Evolutionary conservation across 2,888 invertebrate genomes (phyloP), one percentile per base, ranked within the genome.

Genomic region (Hemicrepidius hirtus): DNA sequence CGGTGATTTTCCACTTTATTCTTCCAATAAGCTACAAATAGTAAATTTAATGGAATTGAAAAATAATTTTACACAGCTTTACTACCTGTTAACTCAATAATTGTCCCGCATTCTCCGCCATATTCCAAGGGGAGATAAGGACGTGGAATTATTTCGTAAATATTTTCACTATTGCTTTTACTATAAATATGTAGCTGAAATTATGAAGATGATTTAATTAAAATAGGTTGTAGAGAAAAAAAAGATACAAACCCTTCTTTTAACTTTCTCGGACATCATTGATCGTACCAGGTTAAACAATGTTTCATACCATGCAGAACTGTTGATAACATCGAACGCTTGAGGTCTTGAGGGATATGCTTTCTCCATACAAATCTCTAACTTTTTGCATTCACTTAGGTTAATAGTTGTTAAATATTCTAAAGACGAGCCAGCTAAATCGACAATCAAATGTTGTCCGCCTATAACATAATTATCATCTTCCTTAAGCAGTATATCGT

Each of bases 231-330:
- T n/a, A n/a, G n/a, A n/a, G 86, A 12, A 40, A n/a, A n/a, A 37
- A 37, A 24, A 3, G 5, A 70, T 55, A 83, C 88, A 84, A 86
- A 92, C 92, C 79, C 92, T 85, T 62, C 88, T 87, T 80, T 88
- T 89, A 77, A 91, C 85, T 82, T 93, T 92, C 63, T 90, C 89
- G 40, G 88, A 88, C 82, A 92, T 84, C 80, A 92, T 89, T 12
- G 88, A 84, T 78, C 89, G 90, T 12, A 92, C 84, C 72, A 92
- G 84, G 49, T 88, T 87, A 75, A 88, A 91, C 0, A 91, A 84
- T 0, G 88, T 86, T 71, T 92, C 91, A 73, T 92, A 91, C 2
- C 2, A 5, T 24, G 5, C 24, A 5, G 2, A 5, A 5, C 24
- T 24, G 24, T 24, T 24, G 2, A 1, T 90, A 88, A 0, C 86